A percentile compares a stretch with the other conserved stretches of the same genome.
Evolutionary conservation across 2,888 invertebrate species (phyloP).

Genomic region (Cistogaster globosa): DNA sequence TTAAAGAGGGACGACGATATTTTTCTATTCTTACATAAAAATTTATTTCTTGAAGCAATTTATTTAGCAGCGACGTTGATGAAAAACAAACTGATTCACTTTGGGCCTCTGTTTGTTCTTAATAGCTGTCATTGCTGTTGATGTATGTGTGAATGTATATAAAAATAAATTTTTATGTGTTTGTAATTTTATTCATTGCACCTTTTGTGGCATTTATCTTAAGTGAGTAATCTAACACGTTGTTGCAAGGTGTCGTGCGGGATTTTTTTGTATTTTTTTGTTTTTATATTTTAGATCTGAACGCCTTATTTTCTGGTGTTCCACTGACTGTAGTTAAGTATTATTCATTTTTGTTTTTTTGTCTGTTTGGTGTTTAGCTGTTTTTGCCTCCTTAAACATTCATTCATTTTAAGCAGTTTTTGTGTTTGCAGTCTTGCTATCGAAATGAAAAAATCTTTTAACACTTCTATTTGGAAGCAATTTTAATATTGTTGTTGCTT

Average conservation of each 20-base stretch:
- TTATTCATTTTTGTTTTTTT: slow-evolving; percentile 3
- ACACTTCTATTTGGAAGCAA: slow-evolving; percentile 75
- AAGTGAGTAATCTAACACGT: slow-evolving; percentile 74
- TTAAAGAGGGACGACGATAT: too few species aligned
- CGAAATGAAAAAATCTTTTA: slow-evolving; percentile 77
- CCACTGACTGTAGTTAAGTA: slow-evolving; percentile 48
- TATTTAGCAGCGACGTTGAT: too few species aligned
- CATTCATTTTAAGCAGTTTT: slow-evolving; percentile 64
- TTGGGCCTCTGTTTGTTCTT: slow-evolving; percentile 15
- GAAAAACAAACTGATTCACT: too few species aligned
- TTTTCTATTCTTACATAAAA: too few species aligned
- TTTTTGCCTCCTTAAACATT: slow-evolving; percentile 59
- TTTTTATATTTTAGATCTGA: slow-evolving; percentile 3
- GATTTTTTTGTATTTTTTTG: slow-evolving; percentile 35
- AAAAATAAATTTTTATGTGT: slow-evolving; percentile 25
- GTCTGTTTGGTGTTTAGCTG: background rate
- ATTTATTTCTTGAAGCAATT: too few species aligned
- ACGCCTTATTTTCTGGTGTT: slow-evolving; percentile 66
- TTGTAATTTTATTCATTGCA: slow-evolving; percentile 68
- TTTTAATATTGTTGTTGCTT: slow-evolving; percentile 62
- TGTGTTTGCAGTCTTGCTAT: slow-evolving; percentile 73
- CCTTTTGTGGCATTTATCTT: slow-evolving; percentile 73
- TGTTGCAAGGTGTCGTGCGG: slow-evolving; percentile 74
- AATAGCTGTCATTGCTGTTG: background rate
- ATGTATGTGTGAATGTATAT: background rate